Base-by-base conservation (phyloP, 2,113 vertebrate species). In the Xyliphius kryptos region DNA sequence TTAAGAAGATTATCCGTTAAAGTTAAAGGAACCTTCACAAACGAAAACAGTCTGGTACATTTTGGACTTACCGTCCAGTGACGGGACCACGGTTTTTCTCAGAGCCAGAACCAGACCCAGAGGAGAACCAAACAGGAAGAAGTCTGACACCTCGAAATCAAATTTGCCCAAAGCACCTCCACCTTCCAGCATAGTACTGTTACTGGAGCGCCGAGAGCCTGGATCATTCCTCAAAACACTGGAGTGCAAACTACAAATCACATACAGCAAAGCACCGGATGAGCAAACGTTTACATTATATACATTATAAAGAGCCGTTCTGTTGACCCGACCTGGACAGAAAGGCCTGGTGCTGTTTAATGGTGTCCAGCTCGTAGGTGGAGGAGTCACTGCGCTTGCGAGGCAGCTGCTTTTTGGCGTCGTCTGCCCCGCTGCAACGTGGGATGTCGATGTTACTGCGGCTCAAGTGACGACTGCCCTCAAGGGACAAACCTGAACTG, bases 381-480 rank as follows among this genome's bases (percentile, higher is more conserved):
- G 96, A 99, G 0, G 93, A 97, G 83, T 99, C 95, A 4, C 96
- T 99, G 77, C 93, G 90, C 69, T 99, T 99, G 10, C 96, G 89
- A 15, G 92, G 94, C 36, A 93, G 86, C 75, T 89, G 91, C 57
- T 82, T 92, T 79, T 87, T 92, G 82, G 91, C 77, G 74, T 97
- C 94, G 41, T 97, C 96, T 26, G 88, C 81, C 0, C 88, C 88
- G 62, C 87, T 89, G 73, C 75, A 78, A 38, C 88, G 92, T 8
- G 93, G 92, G 83, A 99, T 95, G 85, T 99, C 96, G 5, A 96
- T 89, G 86, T 93, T 97, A 84, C 95, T 98, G 53, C 93, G 92
- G 79, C 95, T 98, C 66, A 99, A 91, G 40, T 99, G 94, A 19
- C 91, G 91, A 69, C 94, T 98, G 77, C 83, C 83, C 70, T 97